Base-by-base conservation (phyloP, 2,113 vertebrate species). In the Sylvilagus bachmani region DNA sequence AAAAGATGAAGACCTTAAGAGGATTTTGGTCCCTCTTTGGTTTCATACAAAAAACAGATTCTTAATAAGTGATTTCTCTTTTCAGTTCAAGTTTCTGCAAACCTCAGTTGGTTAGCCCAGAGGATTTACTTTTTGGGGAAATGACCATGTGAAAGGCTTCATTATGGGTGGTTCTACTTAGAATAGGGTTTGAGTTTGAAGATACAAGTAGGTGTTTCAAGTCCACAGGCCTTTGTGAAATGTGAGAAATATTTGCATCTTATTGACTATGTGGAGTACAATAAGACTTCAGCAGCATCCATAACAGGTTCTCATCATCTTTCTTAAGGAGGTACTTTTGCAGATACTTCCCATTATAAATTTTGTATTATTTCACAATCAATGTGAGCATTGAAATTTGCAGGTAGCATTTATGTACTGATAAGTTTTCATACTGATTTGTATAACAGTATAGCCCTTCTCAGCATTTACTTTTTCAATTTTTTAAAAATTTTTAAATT, bases 221-320 rank as follows among this genome's bases (percentile, higher is more conserved):
- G 89, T 75, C 61, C 64, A 91, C 70, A 94, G 14, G 55, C 29
- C 53, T 61, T 29, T 89, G 38, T 93, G 66, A 90, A 92, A 69
- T 86, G 17, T 81, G 80, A 91, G 73, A 82, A 88, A 86, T n/a
- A 89, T 55, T n/a, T 90, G 29, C 66, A 36, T 67, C 67, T 67
- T 81, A 81, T 74, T 84, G 84, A 79, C 55, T 84, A 38, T 71
- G 24, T 27, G 88, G 44, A 74, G 17, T 95, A 71, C 88, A 93
- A 90, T 13, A 94, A 51, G 29, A 33, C 44, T 91, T 82, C 36
- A 69, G 73, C 62, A n/a, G 22, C 75, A 79, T 33, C 36, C 31
- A 19, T 58, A 25, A 10, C 55, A 71, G 27, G 24, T 49, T 88
- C 12, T 85, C 33, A 36, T 66, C 64, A 13, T 33, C 88, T 91